Base-by-base conservation (phyloP, 2,797 vertebrate genomes). In the Crocodylus rhombifer region DNA sequence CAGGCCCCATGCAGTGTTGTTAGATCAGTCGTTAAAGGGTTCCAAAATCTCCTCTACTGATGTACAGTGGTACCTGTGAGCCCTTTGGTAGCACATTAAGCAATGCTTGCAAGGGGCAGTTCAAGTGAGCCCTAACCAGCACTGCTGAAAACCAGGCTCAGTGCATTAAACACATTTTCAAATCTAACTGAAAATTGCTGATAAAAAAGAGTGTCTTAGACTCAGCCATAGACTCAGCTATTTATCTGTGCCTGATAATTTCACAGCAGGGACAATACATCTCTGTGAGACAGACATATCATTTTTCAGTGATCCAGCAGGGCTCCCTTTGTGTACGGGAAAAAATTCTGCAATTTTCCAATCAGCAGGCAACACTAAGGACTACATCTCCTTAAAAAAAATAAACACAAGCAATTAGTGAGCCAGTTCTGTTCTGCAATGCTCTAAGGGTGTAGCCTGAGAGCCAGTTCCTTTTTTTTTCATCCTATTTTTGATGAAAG, bases 161-260 rank as follows among this genome's bases (percentile, higher is more conserved):
- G 78, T 80, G 76, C 63, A 80, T 17, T 87, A 42, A 36, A 64
- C 73, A 80, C 14, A 4, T n/a, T 18, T 87, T 61, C 51, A 79
- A 14, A 20, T 7, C 61, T 0, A 3, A 62, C 79, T 69, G 69
- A 15, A 42, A 57, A 85, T 60, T 21, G 71, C 7, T 13, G 28
- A 4, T 33, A 8, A 77, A 55, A 71, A 91, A 71, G 76, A 73
- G 17, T 20, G 55, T 23, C 25, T 33, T 9, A n/a, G 80, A 0
- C 0, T 1, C 33, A 42, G 69, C 36, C 36, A 42, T 23, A 73
- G 69, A 73, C 51, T 51, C 18, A 30, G 36, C 87, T 65, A 78
- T 85, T 87, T 33, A 65, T 61, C 63, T 73, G 25, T 21, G 9
- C 20, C 81, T n/a, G 33, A 36, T 64, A 76, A 93, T 63, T 86